Conservation (phyloP, 2,113 vertebrate species). For the Colaptes auratus region DNA sequence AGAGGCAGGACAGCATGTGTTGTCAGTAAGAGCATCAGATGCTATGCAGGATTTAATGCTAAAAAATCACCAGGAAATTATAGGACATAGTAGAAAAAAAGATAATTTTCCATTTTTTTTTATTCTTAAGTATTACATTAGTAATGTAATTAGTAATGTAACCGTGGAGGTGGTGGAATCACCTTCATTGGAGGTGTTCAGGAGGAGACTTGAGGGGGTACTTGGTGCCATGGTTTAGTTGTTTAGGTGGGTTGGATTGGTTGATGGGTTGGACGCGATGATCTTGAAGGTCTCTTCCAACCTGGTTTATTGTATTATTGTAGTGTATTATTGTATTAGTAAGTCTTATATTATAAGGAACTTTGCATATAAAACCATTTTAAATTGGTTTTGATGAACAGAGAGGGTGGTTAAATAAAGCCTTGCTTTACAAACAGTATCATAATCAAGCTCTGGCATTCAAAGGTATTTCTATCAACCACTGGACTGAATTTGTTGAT, state of each 20-base stretch:
- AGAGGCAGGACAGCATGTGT: not conserved
- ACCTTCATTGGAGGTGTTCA: too few relatives aligned
- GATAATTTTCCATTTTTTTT: too few relatives aligned
- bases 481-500: not conserved
- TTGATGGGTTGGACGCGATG: too few relatives aligned
- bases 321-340: too few relatives aligned
- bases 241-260: too few relatives aligned
- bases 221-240: too few relatives aligned
- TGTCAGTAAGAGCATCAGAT: not conserved
- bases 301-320: too few relatives aligned
- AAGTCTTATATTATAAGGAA: not conserved
- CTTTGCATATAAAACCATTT: not conserved
- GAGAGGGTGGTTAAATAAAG: accelerated
- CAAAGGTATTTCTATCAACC: not conserved
- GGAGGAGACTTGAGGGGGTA: too few relatives aligned
- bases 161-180: too few relatives aligned
- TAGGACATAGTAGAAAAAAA: not conserved
- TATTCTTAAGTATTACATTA: not conserved
- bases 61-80: not conserved
- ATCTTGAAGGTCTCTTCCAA: too few relatives aligned
- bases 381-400: not conserved
- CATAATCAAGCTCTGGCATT: not conserved
- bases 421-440: not conserved
- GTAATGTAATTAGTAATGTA: too few relatives aligned
- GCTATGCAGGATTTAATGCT: not conserved